Conservation (phyloP, 2,888 invertebrate genomes). For the Eupithecia insigniata region DNA sequence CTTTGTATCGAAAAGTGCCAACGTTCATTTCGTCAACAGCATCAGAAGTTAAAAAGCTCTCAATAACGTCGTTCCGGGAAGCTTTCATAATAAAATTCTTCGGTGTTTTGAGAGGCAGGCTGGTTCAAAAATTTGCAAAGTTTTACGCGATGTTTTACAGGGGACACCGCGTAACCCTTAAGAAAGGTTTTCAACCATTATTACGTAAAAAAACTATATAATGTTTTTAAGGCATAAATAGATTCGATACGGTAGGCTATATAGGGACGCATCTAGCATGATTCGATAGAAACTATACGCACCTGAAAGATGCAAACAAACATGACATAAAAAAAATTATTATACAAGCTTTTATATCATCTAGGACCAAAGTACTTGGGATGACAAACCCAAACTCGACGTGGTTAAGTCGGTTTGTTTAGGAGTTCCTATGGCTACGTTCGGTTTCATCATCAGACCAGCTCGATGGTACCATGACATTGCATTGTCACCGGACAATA, state of each 20-base stretch:
- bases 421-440: no score
- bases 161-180: background rate
- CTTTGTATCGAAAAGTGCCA: constrained; percentile 49
- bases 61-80: constrained; percentile 49
- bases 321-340: background rate
- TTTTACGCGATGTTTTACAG: constrained; percentile 49
- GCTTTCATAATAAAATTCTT: constrained; percentile 60
- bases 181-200: background rate
- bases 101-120: constrained; percentile 52
- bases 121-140: constrained; percentile 52
- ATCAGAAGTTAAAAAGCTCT: constrained; percentile 53
- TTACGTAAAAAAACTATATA: background rate
- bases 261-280: background rate
- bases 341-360: no score
- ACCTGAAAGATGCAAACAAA: background rate
- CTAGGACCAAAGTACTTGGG: no score
- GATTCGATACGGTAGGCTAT: background rate
- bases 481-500: no score
- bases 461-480: no score
- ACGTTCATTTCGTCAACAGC: constrained; percentile 51
- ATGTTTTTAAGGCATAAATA: background rate
- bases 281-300: background rate
- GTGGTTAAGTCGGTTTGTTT: no score
- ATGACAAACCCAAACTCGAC: no score
- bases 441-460: no score